Conservation (phyloP, 2,888 invertebrate genomes). For the Ariolimax columbianus region DNA sequence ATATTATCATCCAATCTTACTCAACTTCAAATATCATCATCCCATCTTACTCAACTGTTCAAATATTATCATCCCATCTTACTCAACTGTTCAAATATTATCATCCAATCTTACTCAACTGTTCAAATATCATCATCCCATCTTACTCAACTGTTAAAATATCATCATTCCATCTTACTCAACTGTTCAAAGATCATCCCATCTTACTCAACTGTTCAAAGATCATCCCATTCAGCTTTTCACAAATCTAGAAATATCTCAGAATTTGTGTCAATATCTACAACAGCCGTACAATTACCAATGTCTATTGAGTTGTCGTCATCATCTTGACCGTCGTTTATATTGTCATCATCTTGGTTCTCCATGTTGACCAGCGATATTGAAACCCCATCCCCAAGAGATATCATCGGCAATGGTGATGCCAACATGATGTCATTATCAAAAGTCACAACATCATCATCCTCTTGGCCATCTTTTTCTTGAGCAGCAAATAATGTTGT, state of each 20-base stretch:
- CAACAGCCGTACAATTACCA: neutral
- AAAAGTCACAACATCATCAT: conserved; percentile 20
- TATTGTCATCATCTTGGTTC: neutral
- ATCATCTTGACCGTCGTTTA: too few species aligned
- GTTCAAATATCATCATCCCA: too few species aligned
- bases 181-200: too few species aligned
- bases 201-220: too few species aligned
- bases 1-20: too few species aligned
- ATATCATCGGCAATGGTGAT: conserved; percentile 50
- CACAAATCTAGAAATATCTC: conserved; percentile 36
- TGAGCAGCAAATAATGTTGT: conserved; percentile 38
- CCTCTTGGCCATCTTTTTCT: conserved; percentile 27
- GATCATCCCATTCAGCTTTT: neutral
- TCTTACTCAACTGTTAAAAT: too few species aligned
- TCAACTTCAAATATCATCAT: too few species aligned
- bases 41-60: too few species aligned
- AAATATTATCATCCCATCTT: too few species aligned
- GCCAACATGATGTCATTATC: conserved; percentile 36
- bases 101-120: too few species aligned
- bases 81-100: too few species aligned
- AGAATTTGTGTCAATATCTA: neutral
- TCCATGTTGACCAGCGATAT: conserved; percentile 24
- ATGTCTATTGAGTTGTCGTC: neutral
- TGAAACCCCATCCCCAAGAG: conserved; percentile 41
- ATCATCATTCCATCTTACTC: too few species aligned